Evolutionary conservation across 2,113 vertebrate species (phyloP), one percentile per base, ranked within the genome.

Genomic region (Blennius ocellaris): DNA sequence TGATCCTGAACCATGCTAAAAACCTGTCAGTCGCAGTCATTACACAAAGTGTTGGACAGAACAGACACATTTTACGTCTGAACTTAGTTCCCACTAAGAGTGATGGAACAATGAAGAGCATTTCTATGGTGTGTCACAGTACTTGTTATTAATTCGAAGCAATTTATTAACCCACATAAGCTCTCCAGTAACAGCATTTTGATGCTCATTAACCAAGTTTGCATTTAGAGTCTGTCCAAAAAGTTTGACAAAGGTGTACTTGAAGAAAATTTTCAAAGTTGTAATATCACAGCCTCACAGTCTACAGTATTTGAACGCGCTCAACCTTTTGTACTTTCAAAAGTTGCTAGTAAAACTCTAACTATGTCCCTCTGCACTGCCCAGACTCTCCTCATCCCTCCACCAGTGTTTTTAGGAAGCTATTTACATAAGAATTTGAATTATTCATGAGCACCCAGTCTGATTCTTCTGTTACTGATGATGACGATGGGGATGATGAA

Each of bases 11-110:
- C 36, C 15, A 52, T 48, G 44, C 36, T 57, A 45, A 69, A 40
- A 16, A 49, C 53, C 53, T 57, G 2, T 39, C 9, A 40, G 57
- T 48, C 40, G 41, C 54, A 60, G n/a, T 63, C 52, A 69, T 69
- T 57, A 41, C 10, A 41, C 10, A 63, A 57, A 17, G 52, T 15
- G 8, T 21, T 5, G 39, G 47, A 47, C 60, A 37, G 16, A 68
- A 30, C 39, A 49, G 54, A 66, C 53, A n/a, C 17, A 30, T 12
- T 21, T 67, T 21, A 72, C 39, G 15, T 47, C 57, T 51, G 37
- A 52, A 39, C 30, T 38, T 0, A 38, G 54, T n/a, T 69, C 5
- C 45, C 49, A 15, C 36, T 15, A 40, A 36, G 12, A 60, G 12
- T 8, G 41, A 62, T 6, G 38, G 38, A 37, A 68, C 1, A 11